Percentiles rank a stretch among this genome's conserved stretches.
Conservation (phyloP, 2,113 vertebrate species). For the Cavia aperea region DNA sequence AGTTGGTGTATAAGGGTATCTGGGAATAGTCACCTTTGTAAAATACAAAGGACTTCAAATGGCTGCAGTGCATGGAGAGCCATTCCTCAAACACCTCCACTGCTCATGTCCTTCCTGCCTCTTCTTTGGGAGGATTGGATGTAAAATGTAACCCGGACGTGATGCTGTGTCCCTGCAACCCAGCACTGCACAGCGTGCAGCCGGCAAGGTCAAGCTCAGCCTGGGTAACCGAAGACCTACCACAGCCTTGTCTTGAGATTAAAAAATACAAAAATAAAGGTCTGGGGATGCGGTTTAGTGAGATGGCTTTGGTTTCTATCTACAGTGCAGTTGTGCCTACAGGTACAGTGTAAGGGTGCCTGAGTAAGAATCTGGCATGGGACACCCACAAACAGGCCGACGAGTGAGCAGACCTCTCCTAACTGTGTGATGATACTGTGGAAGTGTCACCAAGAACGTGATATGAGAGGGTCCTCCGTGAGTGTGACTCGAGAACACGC, state of each 20-base stretch:
- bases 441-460: neutral
- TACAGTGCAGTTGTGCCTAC: neutral
- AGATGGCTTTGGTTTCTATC: too few species aligned
- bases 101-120: neutral
- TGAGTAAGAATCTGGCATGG: neutral
- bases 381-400: too few species aligned
- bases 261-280: neutral
- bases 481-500: neutral
- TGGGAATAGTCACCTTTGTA: neutral
- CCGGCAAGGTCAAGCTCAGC: neutral
- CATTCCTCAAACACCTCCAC: neutral
- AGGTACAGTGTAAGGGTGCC: neutral
- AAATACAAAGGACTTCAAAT: neutral
- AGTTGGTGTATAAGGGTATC: accelerated
- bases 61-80: neutral
- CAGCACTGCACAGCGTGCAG: neutral
- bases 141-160: neutral
- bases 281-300: too few species aligned
- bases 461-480: accelerated
- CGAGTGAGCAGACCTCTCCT: neutral
- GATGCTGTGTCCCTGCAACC: neutral
- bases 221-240: neutral
- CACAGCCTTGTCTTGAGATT: neutral
- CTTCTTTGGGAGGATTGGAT: neutral
- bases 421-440: neutral